Evolutionary conservation across 1,140 invertebrate genomes (phyloP).

Genomic region (Asobara japonica): DNA sequence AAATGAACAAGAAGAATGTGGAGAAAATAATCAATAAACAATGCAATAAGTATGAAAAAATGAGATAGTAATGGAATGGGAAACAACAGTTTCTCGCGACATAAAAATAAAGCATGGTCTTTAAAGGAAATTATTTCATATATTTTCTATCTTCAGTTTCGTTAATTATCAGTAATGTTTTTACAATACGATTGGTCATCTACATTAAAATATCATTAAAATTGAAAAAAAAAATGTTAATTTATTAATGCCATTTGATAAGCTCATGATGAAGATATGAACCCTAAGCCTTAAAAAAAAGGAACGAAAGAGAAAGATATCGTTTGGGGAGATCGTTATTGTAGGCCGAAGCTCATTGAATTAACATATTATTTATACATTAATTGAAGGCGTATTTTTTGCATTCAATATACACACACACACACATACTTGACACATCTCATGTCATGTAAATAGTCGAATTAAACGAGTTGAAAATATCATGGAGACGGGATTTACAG

Average conservation of each 20-base stretch:
- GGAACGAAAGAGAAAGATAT: not conserved
- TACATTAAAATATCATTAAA: constrained; percentile 4
- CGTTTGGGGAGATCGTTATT: constrained; percentile 3
- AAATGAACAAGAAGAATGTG: too few relatives aligned
- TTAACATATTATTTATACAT: constrained; percentile 23
- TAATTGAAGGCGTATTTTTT: not conserved
- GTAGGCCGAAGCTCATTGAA: constrained; percentile 22
- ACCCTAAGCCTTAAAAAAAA: not conserved
- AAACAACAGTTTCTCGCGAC: too few relatives aligned
- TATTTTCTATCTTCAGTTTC: not conserved
- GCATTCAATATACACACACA: not conserved
- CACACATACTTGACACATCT: not conserved
- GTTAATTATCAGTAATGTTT: constrained; percentile 7
- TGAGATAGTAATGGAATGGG: too few relatives aligned
- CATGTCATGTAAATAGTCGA: not conserved
- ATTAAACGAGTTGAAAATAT: not conserved
- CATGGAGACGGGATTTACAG: constrained; percentile 22
- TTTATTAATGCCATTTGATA: constrained; percentile 24
- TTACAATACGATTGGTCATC: constrained; percentile 6
- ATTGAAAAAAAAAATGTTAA: constrained; percentile 2
- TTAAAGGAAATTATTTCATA: constrained; percentile 17
- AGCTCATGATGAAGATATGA: constrained; percentile 3
- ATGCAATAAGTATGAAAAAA: too few relatives aligned
- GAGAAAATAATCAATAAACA: too few relatives aligned
- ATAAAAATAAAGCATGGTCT: too few relatives aligned